A percentile compares a stretch with the other conserved stretches of the same genome.
Evolutionary conservation across 2,888 invertebrate species (phyloP).

Genomic region (Oxycera nigricornis): DNA sequence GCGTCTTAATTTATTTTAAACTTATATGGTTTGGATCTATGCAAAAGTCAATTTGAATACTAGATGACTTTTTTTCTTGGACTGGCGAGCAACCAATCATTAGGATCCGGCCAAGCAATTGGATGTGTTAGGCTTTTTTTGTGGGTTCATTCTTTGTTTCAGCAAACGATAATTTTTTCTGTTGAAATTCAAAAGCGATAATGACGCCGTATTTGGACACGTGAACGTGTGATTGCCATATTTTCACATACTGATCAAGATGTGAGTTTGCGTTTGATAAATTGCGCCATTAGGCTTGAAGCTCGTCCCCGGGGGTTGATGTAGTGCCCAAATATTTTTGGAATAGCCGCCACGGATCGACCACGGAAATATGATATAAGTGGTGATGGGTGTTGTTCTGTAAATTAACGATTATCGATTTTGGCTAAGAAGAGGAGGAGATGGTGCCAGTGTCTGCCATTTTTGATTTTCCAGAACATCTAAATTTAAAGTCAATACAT

Average conservation of each 20-base stretch:
- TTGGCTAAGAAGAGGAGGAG: background rate
- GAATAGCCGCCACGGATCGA: background rate
- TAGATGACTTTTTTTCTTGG: too few relatives aligned
- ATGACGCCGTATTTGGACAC: background rate
- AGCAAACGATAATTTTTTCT: too few relatives aligned
- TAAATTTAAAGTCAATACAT: constrained; percentile 8
- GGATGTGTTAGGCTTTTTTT: background rate
- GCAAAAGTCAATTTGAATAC: too few relatives aligned
- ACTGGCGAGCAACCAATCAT: background rate
- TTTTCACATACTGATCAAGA: background rate
- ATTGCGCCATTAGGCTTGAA: constrained; percentile 4
- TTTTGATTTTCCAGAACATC: background rate
- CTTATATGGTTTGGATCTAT: constrained; percentile 13
- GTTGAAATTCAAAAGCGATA: background rate
- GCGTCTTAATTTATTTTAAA: constrained; percentile 33
- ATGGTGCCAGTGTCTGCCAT: background rate
- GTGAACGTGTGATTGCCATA: background rate
- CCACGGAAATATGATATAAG: background rate
- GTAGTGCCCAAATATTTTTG: background rate
- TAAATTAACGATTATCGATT: background rate
- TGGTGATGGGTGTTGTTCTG: background rate
- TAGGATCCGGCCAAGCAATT: background rate
- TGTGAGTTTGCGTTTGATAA: constrained; percentile 12
- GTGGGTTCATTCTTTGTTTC: background rate
- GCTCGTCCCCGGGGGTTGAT: background rate